Base-by-base conservation (phyloP, 2,797 vertebrate species). In the Sebastes elongatus region DNA sequence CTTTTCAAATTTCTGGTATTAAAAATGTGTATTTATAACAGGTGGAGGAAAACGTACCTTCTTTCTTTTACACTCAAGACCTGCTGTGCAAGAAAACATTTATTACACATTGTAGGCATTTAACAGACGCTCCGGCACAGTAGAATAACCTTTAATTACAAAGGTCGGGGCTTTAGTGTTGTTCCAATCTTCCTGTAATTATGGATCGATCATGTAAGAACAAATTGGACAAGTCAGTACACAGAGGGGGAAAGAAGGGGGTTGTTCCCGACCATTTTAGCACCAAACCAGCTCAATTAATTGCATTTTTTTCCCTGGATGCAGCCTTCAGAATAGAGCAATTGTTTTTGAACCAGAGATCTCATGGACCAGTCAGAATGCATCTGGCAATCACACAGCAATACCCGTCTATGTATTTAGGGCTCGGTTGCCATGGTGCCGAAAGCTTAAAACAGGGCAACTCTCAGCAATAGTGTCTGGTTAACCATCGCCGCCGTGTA, bases 351-450 rank as follows among this genome's bases (percentile, higher is more conserved):
- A 71, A 25, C 35, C 49, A 27, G 49, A 68, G 23, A 76, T 59
- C 73, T 79, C 72, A 7, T 33, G 38, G 30, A 72, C 62, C 69
- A 72, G 65, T 83, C 71, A 78, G 69, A 76, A 73, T 71, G 61
- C 57, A 76, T 71, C 63, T 83, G 72, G 78, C 56, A 78, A 49
- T 76, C 62, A 22, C 22, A 76, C 56, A 42, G 28, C 65, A 63
- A 32, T 67, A 66, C 66, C 25, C 1, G 2, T 79, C 49, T 76
- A 62, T 85, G 60, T 78, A 72, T 87, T 86, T 78, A 80, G 27
- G 74, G 72, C 74, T 83, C 6, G 65, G 74, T 89, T 88, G 75
- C 86, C 70, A 80, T 89, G 84, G 82, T 61, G 81, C 81, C 71
- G 68, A 67, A 70, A 73, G 71, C 81, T 73, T 79, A 74, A 85